These are phyloP conservation scores for Todiramphus saurophagus DNA, from an alignment of 2,113 vertebrate species.

Conservation along the genomic window DNA sequence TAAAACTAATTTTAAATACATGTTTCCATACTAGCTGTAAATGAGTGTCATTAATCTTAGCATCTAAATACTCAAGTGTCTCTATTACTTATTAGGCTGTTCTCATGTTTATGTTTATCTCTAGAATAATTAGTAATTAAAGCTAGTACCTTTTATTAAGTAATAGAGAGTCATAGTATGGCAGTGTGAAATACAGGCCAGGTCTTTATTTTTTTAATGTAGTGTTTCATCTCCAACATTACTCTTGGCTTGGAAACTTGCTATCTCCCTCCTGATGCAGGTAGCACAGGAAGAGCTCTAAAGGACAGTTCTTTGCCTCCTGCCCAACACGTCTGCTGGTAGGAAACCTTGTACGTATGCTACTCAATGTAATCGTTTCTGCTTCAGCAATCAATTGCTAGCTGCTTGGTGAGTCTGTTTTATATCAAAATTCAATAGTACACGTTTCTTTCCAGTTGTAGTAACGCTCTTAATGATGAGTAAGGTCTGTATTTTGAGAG, in stretches of 20 bases:
- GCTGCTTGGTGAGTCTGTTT: background rate
- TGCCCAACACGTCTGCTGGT: accelerated
- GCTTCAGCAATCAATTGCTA: background rate
- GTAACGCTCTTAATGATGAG: accelerated
- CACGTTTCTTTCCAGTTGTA: accelerated
- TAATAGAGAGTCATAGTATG: background rate
- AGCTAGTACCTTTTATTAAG: background rate
- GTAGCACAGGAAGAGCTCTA: background rate
- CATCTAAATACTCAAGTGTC: background rate
- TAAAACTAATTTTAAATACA: background rate
- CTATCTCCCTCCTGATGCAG: background rate
- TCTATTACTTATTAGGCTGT: background rate
- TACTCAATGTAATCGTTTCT: background rate
- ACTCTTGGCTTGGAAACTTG: background rate
- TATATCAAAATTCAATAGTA: background rate
- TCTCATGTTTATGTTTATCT: background rate
- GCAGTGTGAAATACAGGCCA: background rate
- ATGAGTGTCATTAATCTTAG: background rate
- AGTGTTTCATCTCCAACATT: accelerated
- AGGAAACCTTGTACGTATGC: accelerated
- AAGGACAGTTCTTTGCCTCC: background rate
- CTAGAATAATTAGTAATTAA: background rate
- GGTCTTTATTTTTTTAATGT: background rate
- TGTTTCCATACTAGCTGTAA: background rate
- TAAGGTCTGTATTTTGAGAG: background rate